Evolutionary conservation across 2,113 vertebrate genomes (phyloP).

Genomic region (Oreochromis tanganicae): DNA sequence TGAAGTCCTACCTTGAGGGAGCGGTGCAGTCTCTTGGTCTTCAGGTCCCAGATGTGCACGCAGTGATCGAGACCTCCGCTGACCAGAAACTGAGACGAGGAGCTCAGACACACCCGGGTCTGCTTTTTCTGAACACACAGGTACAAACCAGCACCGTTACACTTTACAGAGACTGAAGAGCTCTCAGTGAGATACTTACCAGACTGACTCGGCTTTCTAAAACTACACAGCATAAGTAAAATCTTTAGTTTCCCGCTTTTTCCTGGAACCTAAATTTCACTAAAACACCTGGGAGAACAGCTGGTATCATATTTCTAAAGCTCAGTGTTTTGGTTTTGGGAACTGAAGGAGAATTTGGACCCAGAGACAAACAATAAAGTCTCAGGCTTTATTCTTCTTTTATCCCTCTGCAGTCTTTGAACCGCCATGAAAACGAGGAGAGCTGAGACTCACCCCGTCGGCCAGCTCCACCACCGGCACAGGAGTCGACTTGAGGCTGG

Average conservation of each 20-base stretch:
- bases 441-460: constrained; percentile 84
- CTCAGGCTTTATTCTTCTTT: neutral
- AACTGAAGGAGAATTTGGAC: neutral
- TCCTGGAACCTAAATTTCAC: neutral
- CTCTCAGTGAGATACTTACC: neutral
- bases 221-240: neutral
- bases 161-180: neutral
- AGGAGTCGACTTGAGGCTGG: constrained; percentile 84
- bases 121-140: constrained; percentile 81
- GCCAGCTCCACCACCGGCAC: constrained; percentile 85
- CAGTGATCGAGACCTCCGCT: constrained; percentile 89
- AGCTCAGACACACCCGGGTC: constrained; percentile 85
- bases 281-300: neutral
- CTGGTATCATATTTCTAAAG: neutral
- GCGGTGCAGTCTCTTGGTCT: constrained; percentile 84
- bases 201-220: neutral
- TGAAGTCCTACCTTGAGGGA: constrained; percentile 79
- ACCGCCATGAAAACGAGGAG: neutral
- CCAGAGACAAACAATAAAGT: neutral
- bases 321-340: neutral
- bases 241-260: neutral
- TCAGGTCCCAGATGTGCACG: constrained; percentile 96
- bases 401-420: neutral
- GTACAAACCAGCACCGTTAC: neutral
- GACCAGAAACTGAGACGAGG: constrained; percentile 80